phyloP scores from a whole-genome alignment of 37 sponge, comb jelly and placozoan species.

The Hormiphora californensis region DNA sequence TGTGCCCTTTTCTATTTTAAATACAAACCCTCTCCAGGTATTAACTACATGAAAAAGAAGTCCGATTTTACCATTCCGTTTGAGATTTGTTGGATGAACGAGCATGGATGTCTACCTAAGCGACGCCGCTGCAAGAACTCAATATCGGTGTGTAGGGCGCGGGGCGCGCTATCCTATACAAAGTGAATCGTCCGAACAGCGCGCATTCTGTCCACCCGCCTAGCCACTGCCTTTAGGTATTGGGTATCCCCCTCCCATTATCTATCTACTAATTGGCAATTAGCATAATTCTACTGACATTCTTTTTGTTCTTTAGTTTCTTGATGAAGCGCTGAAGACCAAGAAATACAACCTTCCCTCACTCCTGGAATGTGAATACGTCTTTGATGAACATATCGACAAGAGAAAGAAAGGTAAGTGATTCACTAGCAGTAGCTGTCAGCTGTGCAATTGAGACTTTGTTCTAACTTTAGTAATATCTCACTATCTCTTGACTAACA shows the following conservation, averaged over 20 bases:
- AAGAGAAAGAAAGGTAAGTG: constrained; percentile 38
- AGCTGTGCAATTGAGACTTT: neutral
- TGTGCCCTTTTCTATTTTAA: no score
- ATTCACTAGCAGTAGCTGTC: neutral
- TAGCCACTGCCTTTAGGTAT: no score
- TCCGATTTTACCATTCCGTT: neutral
- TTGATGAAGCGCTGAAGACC: neutral
- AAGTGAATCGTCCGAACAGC: no score
- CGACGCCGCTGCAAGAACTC: neutral
- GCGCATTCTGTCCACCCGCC: no score
- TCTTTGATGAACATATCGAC: constrained; percentile 42
- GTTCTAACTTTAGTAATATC: no score
- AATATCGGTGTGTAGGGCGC: neutral
- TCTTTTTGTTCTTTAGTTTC: no score
- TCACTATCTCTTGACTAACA: no score
- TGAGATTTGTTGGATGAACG: constrained; percentile 28
- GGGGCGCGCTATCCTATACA: neutral
- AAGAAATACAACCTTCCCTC: neutral
- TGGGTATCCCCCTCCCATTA: no score
- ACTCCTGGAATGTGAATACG: constrained; percentile 45
- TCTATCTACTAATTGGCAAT: no score
- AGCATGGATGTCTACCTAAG: neutral
- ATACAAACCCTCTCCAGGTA: no score
- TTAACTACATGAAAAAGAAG: constrained; percentile 14
- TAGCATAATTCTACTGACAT: no score